Conservation (phyloP, 2,888 invertebrate genomes). For the Cantharis flavilabris region DNA sequence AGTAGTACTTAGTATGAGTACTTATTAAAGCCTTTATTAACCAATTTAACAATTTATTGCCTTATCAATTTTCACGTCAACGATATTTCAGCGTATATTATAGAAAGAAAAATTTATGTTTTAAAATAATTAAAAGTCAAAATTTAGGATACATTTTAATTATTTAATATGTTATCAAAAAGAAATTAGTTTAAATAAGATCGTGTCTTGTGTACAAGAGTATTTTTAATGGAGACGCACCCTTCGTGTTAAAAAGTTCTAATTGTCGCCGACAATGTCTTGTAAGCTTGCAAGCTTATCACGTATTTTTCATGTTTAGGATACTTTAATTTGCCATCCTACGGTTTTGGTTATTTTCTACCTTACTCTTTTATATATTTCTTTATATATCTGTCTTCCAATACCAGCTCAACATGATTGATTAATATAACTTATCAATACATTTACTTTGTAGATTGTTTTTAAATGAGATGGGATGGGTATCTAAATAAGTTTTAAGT, state of each 20-base stretch:
- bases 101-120: not conserved
- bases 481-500: constrained; percentile 22
- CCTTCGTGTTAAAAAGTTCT: constrained; percentile 46
- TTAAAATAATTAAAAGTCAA: not conserved
- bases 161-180: not conserved
- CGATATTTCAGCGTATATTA: too few species aligned
- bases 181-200: not conserved
- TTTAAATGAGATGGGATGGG: constrained; percentile 42
- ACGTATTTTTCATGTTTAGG: constrained; percentile 41
- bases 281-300: constrained; percentile 42
- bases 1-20: too few species aligned
- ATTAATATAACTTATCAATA: constrained; percentile 46
- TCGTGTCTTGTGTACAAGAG: constrained; percentile 23
- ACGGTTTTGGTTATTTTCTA: constrained; percentile 28
- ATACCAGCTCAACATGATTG: constrained; percentile 42
- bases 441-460: constrained; percentile 47
- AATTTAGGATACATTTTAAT: not conserved
- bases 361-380: constrained; percentile 10
- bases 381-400: constrained; percentile 23
- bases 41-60: too few species aligned
- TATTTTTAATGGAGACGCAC: constrained; percentile 38
- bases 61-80: too few species aligned
- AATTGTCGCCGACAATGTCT: constrained; percentile 47
- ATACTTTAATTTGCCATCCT: constrained; percentile 47
- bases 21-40: too few species aligned